Base-by-base conservation (phyloP, 2,888 invertebrate genomes). In the Pharmacophagus antenor region DNA sequence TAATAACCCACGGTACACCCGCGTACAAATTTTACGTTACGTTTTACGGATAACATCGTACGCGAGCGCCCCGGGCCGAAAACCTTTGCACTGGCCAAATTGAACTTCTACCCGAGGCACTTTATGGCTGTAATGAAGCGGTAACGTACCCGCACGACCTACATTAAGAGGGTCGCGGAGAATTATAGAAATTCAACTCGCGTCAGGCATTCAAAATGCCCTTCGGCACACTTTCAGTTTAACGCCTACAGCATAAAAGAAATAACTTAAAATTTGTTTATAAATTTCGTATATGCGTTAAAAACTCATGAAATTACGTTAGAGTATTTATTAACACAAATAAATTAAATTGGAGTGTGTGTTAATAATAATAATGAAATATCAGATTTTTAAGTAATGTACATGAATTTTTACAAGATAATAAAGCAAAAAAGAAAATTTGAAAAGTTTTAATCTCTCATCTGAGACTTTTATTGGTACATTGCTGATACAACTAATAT, bases 91-190 rank as follows among this genome's bases (percentile, higher is more conserved):
- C 52, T n/a, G 27, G n/a, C 27, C 41, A 25, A 56, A 58, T 47
- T 46, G 58, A 58, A 47, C 51, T 58, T n/a, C 51, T 52, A 46
- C 58, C 52, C 52, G 31, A 37, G 58, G 46, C 22, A 51, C 27
- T 50, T 50, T 51, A 56, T 27, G 42, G n/a, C 41, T 41, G 25
- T 21, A 57, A 57, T 18, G 18, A 31, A 46, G 17, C 21, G 22
- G 41, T 41, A 15, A 57, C 27, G 22, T 10, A 17, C 31, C 25
- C 47, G 23, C 17, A 52, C 51, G 47, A 51, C 31, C 31, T 58
- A 52, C 31, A 51, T 48, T 41, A 18, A 25, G 44, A 57, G 6
- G 46, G 10, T 55, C 31, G 47, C 47, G 15, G 46, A 54, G 46
- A 21, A 54, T 46, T 44, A 54, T 27, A 44, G 27, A 46, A 44